Base-by-base conservation (phyloP, 1,140 invertebrate species). In the Brachionus paranguensis region DNA sequence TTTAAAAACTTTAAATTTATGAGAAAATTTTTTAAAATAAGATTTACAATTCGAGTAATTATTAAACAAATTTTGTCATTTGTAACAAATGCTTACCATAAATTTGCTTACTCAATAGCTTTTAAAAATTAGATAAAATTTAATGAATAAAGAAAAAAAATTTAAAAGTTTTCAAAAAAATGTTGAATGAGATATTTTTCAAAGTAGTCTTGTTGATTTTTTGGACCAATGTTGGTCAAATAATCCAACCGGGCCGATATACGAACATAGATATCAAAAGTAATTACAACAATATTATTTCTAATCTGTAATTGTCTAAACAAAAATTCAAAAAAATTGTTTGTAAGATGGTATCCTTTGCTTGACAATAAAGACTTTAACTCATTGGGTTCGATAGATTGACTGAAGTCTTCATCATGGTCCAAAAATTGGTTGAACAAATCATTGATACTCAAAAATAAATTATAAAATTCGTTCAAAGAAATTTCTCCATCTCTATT, bases 341-440 rank as follows among this genome's bases (percentile, higher is more conserved):
- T 2, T 4, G 47, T n/a, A 43, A 79, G 37, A 20, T 33, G 20
- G 3, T 29, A 79, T 6, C 76, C 76, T 64, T 37, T 79, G 12
- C 11, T 53, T 12, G 14, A 10, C 6, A 79, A 41, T n/a, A 64
- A 17, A 14, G 20, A 33, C 29, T 14, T 55, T n/a, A 79, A 20
- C 45, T 79, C 76, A 37, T n/a, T 33, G 10, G 41, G 24, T 7
- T 53, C 76, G 7, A 79, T 79, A 29, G 55, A 37, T 14, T 41
- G 27, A 53, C 76, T 79, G 37, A 10, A 11, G 37, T 79, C 76
- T 79, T 55, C 12, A 17, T 79, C 76, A 53, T 50, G 10, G 76
- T 79, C 76, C 17, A 79, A 79, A 64, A 79, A 79, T 27, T 79
- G 45, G 20, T 79, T 79, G 3, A 50, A 79, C 27, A 50, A 20